These are phyloP conservation scores for Panurus biarmicus DNA, from an alignment of 2,113 vertebrate genomes.

Conservation along the genomic window DNA sequence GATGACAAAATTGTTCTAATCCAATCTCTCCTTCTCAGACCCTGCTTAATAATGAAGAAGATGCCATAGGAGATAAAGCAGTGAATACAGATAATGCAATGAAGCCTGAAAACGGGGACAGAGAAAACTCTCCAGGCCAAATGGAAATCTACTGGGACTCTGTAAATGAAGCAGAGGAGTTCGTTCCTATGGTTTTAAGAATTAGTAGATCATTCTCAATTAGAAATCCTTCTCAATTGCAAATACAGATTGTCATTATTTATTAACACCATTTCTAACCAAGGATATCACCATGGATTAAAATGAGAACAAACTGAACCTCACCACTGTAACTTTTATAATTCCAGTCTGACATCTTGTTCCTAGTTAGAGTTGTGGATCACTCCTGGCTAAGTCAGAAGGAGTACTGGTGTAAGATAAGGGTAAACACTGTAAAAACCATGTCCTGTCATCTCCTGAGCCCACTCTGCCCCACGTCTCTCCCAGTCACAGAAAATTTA, in stretches of 20 bases:
- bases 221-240: neutral
- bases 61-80: conserved; percentile 18
- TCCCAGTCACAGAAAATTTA: neutral
- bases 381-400: neutral
- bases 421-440: neutral
- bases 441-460: neutral
- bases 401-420: neutral
- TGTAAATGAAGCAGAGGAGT: neutral
- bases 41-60: conserved; percentile 15
- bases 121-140: conserved; percentile 28
- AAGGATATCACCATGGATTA: neutral
- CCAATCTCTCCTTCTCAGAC: neutral
- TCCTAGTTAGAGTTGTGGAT: neutral
- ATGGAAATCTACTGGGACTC: conserved; percentile 13
- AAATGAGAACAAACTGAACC: neutral
- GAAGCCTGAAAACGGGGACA: conserved; percentile 11
- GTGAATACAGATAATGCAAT: neutral
- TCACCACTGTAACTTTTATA: neutral
- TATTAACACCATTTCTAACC: neutral
- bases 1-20: neutral
- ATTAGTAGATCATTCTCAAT: neutral
- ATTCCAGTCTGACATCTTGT: neutral
- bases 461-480: neutral
- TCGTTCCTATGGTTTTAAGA: neutral
- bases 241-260: neutral